Percentiles rank a stretch among this genome's conserved stretches.
phyloP scores from a whole-genome alignment of 2,113 vertebrate genomes.

The Rhabdornis inornatus region DNA sequence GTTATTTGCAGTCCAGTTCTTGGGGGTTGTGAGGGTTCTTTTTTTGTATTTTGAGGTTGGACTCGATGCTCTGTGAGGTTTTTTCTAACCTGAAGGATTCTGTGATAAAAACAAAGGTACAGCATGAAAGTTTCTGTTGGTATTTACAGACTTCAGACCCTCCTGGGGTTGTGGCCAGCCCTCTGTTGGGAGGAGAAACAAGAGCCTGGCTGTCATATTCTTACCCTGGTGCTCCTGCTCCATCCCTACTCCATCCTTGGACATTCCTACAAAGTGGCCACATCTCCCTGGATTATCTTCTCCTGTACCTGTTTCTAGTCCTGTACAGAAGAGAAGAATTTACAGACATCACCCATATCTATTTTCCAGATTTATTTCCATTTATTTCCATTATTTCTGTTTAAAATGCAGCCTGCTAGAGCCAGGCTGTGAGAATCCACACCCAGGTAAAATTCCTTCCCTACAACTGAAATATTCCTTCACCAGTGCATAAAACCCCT shows the following conservation, averaged over 20 bases:
- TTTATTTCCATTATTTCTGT: background rate
- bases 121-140: background rate
- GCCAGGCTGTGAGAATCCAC: background rate
- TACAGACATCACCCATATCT: accelerated
- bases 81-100: background rate
- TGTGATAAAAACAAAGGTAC: background rate
- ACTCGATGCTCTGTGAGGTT: background rate
- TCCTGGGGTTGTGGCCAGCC: background rate
- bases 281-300: accelerated
- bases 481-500: background rate
- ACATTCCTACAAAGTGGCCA: accelerated
- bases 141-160: background rate
- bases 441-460: background rate
- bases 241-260: accelerated
- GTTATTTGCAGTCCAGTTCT: background rate
- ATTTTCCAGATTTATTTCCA: background rate
- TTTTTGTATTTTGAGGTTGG: background rate
- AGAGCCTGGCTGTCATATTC: background rate
- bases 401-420: background rate
- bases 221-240: background rate
- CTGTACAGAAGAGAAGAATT: background rate
- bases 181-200: no score
- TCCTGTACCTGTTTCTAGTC: background rate
- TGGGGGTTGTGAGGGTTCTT: no score
- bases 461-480: background rate